A percentile compares a stretch with the other conserved stretches of the same genome.
Conservation (phyloP, 2,888 invertebrate genomes). For the Camponotus fellah region DNA sequence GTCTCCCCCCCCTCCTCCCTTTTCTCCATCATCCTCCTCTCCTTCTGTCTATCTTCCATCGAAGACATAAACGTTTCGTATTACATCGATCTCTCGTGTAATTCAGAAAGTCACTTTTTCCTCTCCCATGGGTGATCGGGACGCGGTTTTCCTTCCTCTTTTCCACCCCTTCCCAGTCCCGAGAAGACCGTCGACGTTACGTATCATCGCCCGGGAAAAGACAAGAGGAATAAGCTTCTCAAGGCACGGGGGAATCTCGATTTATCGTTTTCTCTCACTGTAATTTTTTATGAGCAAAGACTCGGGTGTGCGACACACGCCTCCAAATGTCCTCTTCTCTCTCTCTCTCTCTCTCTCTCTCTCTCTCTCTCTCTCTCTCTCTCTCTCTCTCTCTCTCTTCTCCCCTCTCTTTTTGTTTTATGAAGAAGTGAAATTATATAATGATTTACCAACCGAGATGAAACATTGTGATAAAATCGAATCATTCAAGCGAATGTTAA, state of each 20-base stretch:
- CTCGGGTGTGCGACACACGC: constrained; percentile 4
- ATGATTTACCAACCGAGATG: no score
- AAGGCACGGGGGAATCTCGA: constrained; percentile 41
- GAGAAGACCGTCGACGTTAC: constrained; percentile 50
- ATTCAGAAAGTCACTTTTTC: constrained; percentile 49
- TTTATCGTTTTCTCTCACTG: constrained; percentile 43
- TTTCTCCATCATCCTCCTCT: not conserved
- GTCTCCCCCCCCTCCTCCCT: not conserved
- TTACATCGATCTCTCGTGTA: constrained; percentile 53
- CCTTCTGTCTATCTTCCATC: not conserved
- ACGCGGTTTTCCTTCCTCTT: constrained; percentile 5
- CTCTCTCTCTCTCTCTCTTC: not conserved
- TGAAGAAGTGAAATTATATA: no score
- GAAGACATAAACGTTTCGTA: constrained; percentile 53
- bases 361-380: not conserved
- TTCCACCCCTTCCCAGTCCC: constrained; percentile 21
- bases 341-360: not conserved
- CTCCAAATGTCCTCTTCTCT: not conserved
- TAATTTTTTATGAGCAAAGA: constrained; percentile 50
- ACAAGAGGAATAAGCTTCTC: constrained; percentile 51
- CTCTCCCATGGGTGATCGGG: constrained; percentile 15
- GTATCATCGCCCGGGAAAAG: constrained; percentile 37
- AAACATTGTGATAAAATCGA: no score
- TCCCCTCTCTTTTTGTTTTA: no score
- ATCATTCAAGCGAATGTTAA: no score